phyloP scores from a whole-genome alignment of 2,113 vertebrate genomes.

The Sander vitreus region DNA sequence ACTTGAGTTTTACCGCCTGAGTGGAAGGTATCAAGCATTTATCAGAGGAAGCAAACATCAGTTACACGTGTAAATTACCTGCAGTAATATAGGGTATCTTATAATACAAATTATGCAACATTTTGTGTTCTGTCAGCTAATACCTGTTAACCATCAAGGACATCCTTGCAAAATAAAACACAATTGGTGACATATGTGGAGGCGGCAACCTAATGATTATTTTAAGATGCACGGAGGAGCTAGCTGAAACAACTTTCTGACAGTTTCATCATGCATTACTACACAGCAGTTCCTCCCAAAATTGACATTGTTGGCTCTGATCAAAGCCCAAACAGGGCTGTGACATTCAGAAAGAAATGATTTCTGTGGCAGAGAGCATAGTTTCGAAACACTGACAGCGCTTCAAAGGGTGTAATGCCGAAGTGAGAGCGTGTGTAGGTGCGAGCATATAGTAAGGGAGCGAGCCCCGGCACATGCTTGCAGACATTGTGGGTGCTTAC shows the following conservation, averaged over 20 bases:
- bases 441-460: conserved; percentile 25
- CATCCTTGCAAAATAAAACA: conserved; percentile 41
- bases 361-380: conserved; percentile 81
- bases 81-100: conserved; percentile 57
- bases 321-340: conserved; percentile 83
- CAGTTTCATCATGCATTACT: conserved; percentile 87
- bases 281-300: conserved; percentile 80
- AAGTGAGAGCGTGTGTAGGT: conserved; percentile 39
- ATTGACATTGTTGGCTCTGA: conserved; percentile 86
- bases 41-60: conserved; percentile 57
- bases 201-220: conserved; percentile 79
- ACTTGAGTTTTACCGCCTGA: conserved; percentile 5
- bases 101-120: conserved; percentile 64
- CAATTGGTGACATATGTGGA: conserved; percentile 65
- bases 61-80: conserved; percentile 72
- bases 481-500: neutral
- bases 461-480: neutral
- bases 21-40: conserved; percentile 42
- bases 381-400: conserved; percentile 74
- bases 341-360: conserved; percentile 82
- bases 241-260: conserved; percentile 83
- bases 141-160: conserved; percentile 68
- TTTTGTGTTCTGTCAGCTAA: conserved; percentile 72
- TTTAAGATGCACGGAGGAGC: conserved; percentile 81
- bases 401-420: conserved; percentile 75